Evolutionary conservation across 2,113 vertebrate species (phyloP), one percentile per base, ranked within the genome.

Genomic region (Athene cunicularia): DNA sequence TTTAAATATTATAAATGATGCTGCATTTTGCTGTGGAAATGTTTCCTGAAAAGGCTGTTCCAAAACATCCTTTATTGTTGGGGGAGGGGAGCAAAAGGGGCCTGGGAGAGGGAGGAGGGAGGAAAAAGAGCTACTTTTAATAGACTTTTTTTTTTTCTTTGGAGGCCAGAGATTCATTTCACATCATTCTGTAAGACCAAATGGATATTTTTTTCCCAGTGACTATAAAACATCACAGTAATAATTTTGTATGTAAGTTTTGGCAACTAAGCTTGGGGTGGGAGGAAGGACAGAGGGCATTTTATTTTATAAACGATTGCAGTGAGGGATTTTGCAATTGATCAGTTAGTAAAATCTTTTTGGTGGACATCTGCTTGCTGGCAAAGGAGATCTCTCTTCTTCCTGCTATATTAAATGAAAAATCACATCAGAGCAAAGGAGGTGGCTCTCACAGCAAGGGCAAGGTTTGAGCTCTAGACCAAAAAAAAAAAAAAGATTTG

Each of bases 1-100:
- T 96, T 98, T 80, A 97, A 96, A 88, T 95, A 98, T 97, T 98
- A 98, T 98, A 98, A 95, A 97, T 91, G 98, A 96, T 94, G 97
- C 97, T 98, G 97, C 97, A 87, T 90, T 94, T 96, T 97, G 95
- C 97, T 97, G 91, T 83, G 97, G 97, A 98, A 95, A 96, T 60
- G 53, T 95, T 98, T 98, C 98, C 97, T 97, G 97, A 97, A 97
- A 98, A 97, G 94, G 96, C 94, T 77, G 90, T 88, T 95, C 97
- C 94, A 97, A 97, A 97, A 96, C 95, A 94, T 96, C 97, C 94
- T 97, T 95, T 95, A 91, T 88, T 95, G 92, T 81, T 88, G 94
- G 92, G 86, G 93, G 96, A 92, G 66, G 89, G 89, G 81, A 93
- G 80, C 39, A 68, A 74, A 77, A 89, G 96, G 83, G 94, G 93